Evolutionary conservation across 1,140 invertebrate genomes (phyloP), one percentile per base, ranked within the genome.

Genomic region (Euglossa dilemma): DNA sequence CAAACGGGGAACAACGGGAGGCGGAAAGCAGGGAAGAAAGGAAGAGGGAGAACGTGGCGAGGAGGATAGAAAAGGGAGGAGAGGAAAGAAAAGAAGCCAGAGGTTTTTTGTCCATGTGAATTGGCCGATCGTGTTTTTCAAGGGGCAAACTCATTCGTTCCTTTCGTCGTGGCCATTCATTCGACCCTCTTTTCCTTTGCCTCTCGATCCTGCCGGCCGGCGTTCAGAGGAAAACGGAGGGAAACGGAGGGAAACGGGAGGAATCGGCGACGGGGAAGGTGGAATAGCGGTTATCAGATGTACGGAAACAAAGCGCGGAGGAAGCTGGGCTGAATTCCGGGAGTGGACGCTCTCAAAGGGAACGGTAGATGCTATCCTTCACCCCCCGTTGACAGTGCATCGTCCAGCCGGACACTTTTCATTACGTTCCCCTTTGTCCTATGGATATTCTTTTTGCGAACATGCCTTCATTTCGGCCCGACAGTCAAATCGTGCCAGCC

Each of bases 361-460:
- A 86, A 69, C 61, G n/a, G 56, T 72, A 70, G 87, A 90, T 86
- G 66, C 73, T 91, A 87, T 90, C 90, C 66, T 84, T 69, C 61
- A 75, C 28, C 69, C 63, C 50, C 14, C 28, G 59, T 71, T 77
- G 75, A 63, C 83, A 67, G 75, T 86, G 85, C 80, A 87, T 78
- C 82, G 67, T 66, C 66, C 71, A 87, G 78, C 85, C 78, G 88
- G 81, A 91, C 90, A 90, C 91, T 91, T 92, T 92, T 93, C 90
- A 93, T 93, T 92, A 92, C 83, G 80, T 85, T 64, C 77, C 80
- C 85, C 90, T 92, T 92, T 92, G 90, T 91, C 74, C 87, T 76
- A 85, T 90, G 84, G 83, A 90, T 90, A 89, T 87, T 87, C 77
- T 86, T 84, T 87, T 89, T 75, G 57, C 85, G 43, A 71, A 57